Conservation (phyloP, 2,797 vertebrate species). For the Kryptolebias ocellatus region DNA sequence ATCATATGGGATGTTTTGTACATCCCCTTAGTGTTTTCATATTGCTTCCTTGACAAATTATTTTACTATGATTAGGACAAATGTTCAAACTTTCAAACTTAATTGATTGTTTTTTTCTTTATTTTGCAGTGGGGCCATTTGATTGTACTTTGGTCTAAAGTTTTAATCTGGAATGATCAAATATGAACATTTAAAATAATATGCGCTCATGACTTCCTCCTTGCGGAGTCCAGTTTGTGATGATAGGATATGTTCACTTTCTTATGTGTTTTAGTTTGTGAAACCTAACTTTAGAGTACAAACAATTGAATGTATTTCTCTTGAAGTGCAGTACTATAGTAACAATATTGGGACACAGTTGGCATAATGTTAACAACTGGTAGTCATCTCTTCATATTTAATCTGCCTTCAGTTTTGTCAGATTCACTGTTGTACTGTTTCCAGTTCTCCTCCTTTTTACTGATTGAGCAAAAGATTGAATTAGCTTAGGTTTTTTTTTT, state of each 20-base stretch:
- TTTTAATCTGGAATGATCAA: not conserved
- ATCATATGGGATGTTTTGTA: no score
- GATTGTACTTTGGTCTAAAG: no score
- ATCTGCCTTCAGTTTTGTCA: slow-evolving; percentile 36
- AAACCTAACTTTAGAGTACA: not conserved
- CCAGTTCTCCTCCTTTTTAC: slow-evolving; percentile 5
- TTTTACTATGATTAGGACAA: no score
- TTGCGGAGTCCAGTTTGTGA: not conserved
- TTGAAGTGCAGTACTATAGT: not conserved
- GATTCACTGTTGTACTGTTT: slow-evolving; percentile 35
- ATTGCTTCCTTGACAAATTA: no score
- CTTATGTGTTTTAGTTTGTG: not conserved
- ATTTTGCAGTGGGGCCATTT: no score
- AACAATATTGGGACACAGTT: slow-evolving; percentile 43
- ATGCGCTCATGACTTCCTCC: not conserved
- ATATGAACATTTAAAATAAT: not conserved
- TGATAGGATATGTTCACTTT: not conserved
- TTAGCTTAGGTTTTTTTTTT: slow-evolving; percentile 70
- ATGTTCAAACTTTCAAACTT: no score
- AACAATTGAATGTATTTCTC: slow-evolving; percentile 9
- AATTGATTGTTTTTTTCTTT: no score
- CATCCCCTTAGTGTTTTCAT: no score
- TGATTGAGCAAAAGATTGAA: slow-evolving; percentile 57
- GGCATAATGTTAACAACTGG: slow-evolving; percentile 21
- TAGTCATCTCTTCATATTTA: slow-evolving; percentile 41